Evolutionary conservation across 1,140 invertebrate genomes (phyloP).

Genomic region (Anthonomus grandis): DNA sequence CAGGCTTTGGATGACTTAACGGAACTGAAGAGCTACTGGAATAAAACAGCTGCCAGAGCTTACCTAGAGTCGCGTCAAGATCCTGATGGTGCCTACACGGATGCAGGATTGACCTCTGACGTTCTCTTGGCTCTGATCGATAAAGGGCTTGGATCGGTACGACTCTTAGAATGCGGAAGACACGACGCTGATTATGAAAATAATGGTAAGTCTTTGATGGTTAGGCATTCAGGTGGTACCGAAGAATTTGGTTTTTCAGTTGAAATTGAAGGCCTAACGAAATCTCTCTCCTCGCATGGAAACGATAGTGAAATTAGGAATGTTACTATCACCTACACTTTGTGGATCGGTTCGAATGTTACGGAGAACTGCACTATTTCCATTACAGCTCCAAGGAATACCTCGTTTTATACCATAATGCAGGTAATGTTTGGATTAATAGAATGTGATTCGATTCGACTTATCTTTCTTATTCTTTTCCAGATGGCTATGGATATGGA

Average conservation of each 20-base stretch:
- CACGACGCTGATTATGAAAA: constrained; percentile 47
- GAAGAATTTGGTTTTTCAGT: constrained; percentile 35
- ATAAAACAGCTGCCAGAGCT: constrained; percentile 66
- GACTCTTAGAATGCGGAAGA: constrained; percentile 65
- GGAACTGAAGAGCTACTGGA: constrained; percentile 65
- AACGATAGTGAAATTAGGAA: constrained; percentile 64
- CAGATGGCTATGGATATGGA: constrained; percentile 71
- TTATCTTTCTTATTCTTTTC: no score
- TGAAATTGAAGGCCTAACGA: constrained; percentile 44
- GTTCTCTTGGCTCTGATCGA: constrained; percentile 64
- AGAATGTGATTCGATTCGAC: background rate
- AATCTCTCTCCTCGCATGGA: constrained; percentile 38
- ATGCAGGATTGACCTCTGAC: constrained; percentile 69
- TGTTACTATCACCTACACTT: constrained; percentile 75
- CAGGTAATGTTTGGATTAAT: constrained; percentile 45
- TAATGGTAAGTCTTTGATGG: constrained; percentile 36
- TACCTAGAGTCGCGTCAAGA: constrained; percentile 72
- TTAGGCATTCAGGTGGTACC: background rate
- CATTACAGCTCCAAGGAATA: constrained; percentile 67
- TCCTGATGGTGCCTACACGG: constrained; percentile 72
- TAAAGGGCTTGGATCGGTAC: constrained; percentile 63
- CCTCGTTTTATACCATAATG: constrained; percentile 84
- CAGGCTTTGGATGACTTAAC: constrained; percentile 69
- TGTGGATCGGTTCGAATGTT: constrained; percentile 82
- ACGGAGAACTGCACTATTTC: constrained; percentile 70